Evolutionary conservation across 2,797 vertebrate species (phyloP), one percentile per base, ranked within the genome.

Genomic region (Sebastes aleutianus): DNA sequence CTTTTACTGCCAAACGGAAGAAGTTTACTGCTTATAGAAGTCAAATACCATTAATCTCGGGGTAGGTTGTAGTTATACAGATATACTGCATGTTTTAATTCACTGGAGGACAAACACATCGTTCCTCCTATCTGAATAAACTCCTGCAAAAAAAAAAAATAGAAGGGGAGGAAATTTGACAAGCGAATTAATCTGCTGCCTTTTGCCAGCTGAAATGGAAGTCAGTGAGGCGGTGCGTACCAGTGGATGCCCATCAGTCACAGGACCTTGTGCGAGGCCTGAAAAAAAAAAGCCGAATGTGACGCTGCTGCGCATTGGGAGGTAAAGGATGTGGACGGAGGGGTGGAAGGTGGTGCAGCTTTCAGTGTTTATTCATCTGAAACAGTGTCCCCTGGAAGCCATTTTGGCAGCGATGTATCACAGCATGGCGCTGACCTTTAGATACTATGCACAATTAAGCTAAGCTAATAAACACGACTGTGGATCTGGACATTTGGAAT

Each of bases 341-440:
- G 70, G 76, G 72, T 67, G 78, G 83, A 86, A 85, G 87, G 76
- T 78, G 86, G 81, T 82, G 69, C 79, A 61, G 83, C 85, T 89
- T 89, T 76, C 81, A 79, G 87, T 91, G 92, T 93, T 91, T 92
- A 93, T 92, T 90, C 91, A 92, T 88, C 88, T 89, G 91, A 91
- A 93, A 88, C 84, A 57, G 74, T 80, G 89, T 89, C 83, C 85
- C 89, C 90, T 90, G 89, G 89, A 92, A 92, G 89, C 89, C 85
- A 86, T 89, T 91, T 92, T 90, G 92, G 89, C 85, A 90, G 93
- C 76, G n/a, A 86, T 85, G 88, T 74, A 86, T 89, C 91, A 71
- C 92, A 93, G 91, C 87, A 57, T 54, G 88, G 89, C 78, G 4
- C 43, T 92, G 94, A 94, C 93, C 93, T 95, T 95, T 91, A 86